Percentiles rank a stretch among this genome's conserved stretches.
These are phyloP conservation scores for Hirtodrosophila confusa DNA, from an alignment of 2,888 invertebrate genomes.

Conservation along the genomic window DNA sequence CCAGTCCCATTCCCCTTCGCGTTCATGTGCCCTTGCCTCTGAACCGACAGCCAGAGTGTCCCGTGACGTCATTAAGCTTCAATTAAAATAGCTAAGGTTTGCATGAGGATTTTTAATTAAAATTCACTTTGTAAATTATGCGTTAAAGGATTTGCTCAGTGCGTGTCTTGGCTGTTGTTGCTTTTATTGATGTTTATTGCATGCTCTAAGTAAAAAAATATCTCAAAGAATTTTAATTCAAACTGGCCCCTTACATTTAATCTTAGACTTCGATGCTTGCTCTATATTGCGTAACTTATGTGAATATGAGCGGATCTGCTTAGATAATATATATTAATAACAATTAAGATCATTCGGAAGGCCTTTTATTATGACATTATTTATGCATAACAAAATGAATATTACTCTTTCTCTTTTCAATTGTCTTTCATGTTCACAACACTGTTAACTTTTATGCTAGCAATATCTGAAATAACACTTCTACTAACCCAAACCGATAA, in stretches of 20 bases:
- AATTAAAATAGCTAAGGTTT: conserved; percentile 79
- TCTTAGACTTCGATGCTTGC: background rate
- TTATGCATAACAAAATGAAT: too few species aligned
- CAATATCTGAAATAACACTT: too few species aligned
- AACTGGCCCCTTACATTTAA: conserved; percentile 3
- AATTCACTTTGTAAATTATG: conserved; percentile 79
- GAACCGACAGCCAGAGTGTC: conserved; percentile 26
- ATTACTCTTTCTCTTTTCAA: too few species aligned
- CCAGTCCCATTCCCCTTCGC: conserved; percentile 7
- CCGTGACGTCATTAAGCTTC: conserved; percentile 75
- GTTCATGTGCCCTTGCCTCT: conserved; percentile 14
- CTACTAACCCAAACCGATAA: too few species aligned
- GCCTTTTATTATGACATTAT: too few species aligned
- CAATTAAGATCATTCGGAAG: too few species aligned
- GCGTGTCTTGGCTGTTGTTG: conserved; percentile 43
- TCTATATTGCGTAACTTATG: too few species aligned
- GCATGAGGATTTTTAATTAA: conserved; percentile 79
- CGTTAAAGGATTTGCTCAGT: conserved; percentile 58
- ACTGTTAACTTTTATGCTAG: too few species aligned
- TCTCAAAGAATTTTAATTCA: conserved; percentile 25
- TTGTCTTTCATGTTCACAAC: too few species aligned
- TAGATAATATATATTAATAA: background rate
- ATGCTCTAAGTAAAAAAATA: conserved; percentile 25
- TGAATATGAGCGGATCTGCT: too few species aligned
- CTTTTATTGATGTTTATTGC: conserved; percentile 34